Evolutionary conservation across 2,797 vertebrate genomes (phyloP), one percentile per base, ranked within the genome.

Genomic region (Erithacus rubecula): DNA sequence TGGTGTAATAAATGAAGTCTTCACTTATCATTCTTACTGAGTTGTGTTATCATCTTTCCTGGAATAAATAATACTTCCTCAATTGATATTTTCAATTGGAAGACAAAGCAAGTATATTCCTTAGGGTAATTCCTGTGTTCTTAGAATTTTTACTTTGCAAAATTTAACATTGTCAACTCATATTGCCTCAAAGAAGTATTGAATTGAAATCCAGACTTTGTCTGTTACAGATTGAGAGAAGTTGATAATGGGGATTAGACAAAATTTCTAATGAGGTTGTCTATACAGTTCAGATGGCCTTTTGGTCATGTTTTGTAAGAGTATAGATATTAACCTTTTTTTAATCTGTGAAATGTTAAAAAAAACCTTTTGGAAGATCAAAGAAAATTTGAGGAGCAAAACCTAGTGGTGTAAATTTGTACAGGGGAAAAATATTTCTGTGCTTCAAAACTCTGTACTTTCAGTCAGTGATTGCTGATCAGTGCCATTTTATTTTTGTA

Each of bases 371-470:
- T 46, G 8, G 29, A 21, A 53, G 16, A 39, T 58, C 27, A 74
- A 72, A 87, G 70, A 7, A 63, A 53, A 15, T 58, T 72, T 26
- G 15, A 53, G 43, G 41, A 10, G 5, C 26, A 65, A 69, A 72
- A 30, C 5, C 3, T 9, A 47, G 23, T 36, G 41, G 34, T 64
- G 11, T 21, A 60, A 70, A 56, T 56, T 49, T 65, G 20, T 37
- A 29, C 10, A 15, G 5, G 5, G 21, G 2, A 37, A 18, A 22
- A 41, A 5, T 1, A 8, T 46, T 55, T 87, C 46, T 62, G 0
- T 49, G 12, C 13, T 71, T 78, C 32, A 78, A 60, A 71, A 20
- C 18, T 47, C 12, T 75, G 10, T 52, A 2, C 15, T 67, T 77
- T 44, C 18, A 49, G 41, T 67, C 29, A 75, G 47, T 74, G 76